Percentiles rank a stretch among this genome's conserved stretches.
phyloP scores from a whole-genome alignment of 2,888 invertebrate genomes.

The Psylliodes chrysocephalus region DNA sequence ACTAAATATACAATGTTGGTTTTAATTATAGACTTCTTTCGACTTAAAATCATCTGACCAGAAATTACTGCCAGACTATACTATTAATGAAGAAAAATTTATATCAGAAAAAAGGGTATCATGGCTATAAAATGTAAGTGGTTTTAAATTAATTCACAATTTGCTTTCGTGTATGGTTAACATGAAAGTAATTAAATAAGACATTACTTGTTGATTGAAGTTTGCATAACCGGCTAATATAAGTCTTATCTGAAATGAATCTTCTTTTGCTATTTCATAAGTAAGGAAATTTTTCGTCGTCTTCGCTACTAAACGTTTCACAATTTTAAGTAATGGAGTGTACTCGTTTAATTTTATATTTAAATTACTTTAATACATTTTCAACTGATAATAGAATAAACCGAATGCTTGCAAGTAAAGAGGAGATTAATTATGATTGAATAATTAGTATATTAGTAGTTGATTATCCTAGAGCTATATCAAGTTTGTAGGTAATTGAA shows the following conservation, averaged over 20 bases:
- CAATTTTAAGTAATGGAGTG: too few relatives aligned
- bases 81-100: conserved; percentile 20
- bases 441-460: too few relatives aligned
- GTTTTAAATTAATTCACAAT: conserved; percentile 32
- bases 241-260: conserved; percentile 17
- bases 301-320: too few relatives aligned
- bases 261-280: background rate
- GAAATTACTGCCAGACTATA: conserved; percentile 22
- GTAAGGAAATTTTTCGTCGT: too few relatives aligned
- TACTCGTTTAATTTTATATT: too few relatives aligned
- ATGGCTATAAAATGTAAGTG: conserved; percentile 24
- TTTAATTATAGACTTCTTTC: conserved; percentile 16
- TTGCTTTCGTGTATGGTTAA: conserved; percentile 16
- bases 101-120: conserved; percentile 16
- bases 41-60: conserved; percentile 23
- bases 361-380: too few relatives aligned
- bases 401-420: too few relatives aligned
- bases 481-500: too few relatives aligned
- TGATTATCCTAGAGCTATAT: too few relatives aligned
- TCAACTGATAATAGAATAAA: too few relatives aligned
- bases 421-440: too few relatives aligned
- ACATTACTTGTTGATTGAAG: conserved; percentile 12
- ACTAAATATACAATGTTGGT: background rate
- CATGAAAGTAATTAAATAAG: conserved; percentile 19
- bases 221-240: conserved; percentile 9